Base-by-base conservation (phyloP, 2,888 invertebrate species). In the Tenthredo amoena region DNA sequence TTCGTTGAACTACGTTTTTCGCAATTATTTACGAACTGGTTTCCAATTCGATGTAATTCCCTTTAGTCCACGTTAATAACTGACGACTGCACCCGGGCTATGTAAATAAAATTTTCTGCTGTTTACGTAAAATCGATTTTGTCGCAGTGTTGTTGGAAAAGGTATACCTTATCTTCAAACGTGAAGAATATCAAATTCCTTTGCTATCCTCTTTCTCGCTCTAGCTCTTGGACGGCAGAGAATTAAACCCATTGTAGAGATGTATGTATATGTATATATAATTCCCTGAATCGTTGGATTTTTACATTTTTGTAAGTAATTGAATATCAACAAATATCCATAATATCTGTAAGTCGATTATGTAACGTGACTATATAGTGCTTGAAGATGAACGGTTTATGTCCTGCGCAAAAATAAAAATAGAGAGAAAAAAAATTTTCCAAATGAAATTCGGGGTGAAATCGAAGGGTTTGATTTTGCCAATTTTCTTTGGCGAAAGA, bases 101-200 rank as follows among this genome's bases (percentile, higher is more conserved):
- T 81, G 81, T 81, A 81, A 81, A 81, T 81, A 81, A 34, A 81
- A 81, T 40, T 58, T 37, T 62, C 58, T 47, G 37, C 43, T 47
- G 9, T 47, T 47, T n/a, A n/a, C 12, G 31, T 47, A 15, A n/a
- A 50, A 34, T 26, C 34, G 31, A 55, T n/a, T 50, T 77, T 34
- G 18, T 77, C 55, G 55, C 55, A 77, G 18, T 55, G 31, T 77
- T 76, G 2, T 76, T 18, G n/a, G 15, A 43, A 47, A 43, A 47
- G 76, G 31, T 26, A 62, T 62, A 26, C 12, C 12, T 62, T 26
- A 9, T 26, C 26, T 62, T 62, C 4, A 1, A 18, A 21, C 4
- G 34, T 31, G 15, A 34, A 5, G 18, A 68, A 68, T 6, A 68
- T 68, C 5, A 31, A 12, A 34, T 26, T 62, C 34, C 12, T 34